phyloP scores from a whole-genome alignment of 2,888 invertebrate species.

The Dasypogon diadema region DNA sequence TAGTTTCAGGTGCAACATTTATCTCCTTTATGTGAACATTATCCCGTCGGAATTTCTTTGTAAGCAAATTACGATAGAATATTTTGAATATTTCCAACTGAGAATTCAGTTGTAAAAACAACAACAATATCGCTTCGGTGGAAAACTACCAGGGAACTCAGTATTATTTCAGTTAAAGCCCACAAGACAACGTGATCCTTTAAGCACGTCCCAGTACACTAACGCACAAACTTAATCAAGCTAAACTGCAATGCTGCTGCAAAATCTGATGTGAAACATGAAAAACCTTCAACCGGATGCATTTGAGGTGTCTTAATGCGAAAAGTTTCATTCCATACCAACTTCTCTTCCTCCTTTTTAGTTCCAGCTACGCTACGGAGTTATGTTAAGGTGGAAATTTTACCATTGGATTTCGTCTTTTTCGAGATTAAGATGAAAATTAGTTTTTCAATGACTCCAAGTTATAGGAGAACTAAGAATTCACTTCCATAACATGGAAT shows the following conservation, averaged over 20 bases:
- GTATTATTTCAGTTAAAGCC: constrained; percentile 24
- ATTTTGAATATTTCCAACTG: neutral
- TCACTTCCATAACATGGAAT: neutral
- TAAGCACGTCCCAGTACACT: constrained; percentile 22
- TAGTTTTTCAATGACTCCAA: constrained; percentile 45
- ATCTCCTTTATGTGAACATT: neutral
- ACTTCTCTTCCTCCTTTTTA: constrained; percentile 6
- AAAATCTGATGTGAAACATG: constrained; percentile 40
- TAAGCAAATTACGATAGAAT: neutral
- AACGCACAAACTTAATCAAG: constrained; percentile 45
- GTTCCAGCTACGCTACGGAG: neutral
- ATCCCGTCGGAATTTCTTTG: neutral
- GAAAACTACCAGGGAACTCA: constrained; percentile 7
- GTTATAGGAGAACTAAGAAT: constrained; percentile 40
- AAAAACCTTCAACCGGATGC: constrained; percentile 47
- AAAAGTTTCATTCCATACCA: constrained; percentile 37
- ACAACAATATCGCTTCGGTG: neutral
- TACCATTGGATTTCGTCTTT: constrained; percentile 29
- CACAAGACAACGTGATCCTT: constrained; percentile 1
- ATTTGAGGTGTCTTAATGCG: constrained; percentile 47
- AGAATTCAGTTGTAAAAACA: neutral
- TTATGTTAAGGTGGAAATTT: constrained; percentile 28
- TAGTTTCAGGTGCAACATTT: too few relatives aligned
- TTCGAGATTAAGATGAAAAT: constrained; percentile 46
- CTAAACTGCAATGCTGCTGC: constrained; percentile 28